These are phyloP conservation scores for Sebastes hubbsi DNA, from an alignment of 2,797 vertebrate genomes.

Conservation along the genomic window DNA sequence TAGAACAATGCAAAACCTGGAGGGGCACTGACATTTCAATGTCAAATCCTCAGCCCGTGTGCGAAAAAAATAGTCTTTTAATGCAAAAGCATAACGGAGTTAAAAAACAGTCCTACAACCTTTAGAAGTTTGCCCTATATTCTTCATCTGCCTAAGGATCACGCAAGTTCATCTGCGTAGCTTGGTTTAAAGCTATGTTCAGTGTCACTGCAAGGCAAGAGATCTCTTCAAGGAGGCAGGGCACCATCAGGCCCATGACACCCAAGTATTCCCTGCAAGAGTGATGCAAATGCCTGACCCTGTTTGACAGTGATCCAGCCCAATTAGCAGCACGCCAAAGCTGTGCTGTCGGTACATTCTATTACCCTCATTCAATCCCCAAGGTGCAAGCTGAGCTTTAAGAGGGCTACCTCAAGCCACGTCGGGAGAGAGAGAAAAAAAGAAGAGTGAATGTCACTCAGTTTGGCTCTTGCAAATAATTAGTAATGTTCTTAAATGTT, in stretches of 20 bases:
- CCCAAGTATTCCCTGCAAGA: conserved; percentile 49
- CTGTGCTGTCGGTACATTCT: conserved; percentile 71
- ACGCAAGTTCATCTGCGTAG: conserved; percentile 61
- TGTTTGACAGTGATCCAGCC: conserved; percentile 73
- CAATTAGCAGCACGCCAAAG: conserved; percentile 61
- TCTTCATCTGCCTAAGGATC: conserved; percentile 62
- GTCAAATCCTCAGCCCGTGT: conserved; percentile 64
- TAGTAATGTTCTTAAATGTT: conserved; percentile 77
- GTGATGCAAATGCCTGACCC: conserved; percentile 65
- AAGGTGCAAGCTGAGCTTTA: conserved; percentile 75
- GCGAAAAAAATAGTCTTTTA: conserved; percentile 64
- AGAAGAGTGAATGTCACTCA: conserved; percentile 87
- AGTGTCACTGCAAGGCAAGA: conserved; percentile 66
- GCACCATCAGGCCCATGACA: conserved; percentile 41
- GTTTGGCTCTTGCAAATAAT: conserved; percentile 83
- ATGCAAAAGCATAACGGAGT: conserved; percentile 74
- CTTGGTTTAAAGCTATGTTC: conserved; percentile 74
- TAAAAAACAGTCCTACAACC: conserved; percentile 75
- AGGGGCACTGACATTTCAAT: conserved; percentile 74
- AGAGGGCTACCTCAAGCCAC: conserved; percentile 70
- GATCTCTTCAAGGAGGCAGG: conserved; percentile 58
- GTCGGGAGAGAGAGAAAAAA: conserved; percentile 47
- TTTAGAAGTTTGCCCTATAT: conserved; percentile 63
- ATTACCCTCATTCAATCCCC: conserved; percentile 67
- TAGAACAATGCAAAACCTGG: conserved; percentile 66